Conservation (phyloP, 2,113 vertebrate species). For the Laticauda colubrina region DNA sequence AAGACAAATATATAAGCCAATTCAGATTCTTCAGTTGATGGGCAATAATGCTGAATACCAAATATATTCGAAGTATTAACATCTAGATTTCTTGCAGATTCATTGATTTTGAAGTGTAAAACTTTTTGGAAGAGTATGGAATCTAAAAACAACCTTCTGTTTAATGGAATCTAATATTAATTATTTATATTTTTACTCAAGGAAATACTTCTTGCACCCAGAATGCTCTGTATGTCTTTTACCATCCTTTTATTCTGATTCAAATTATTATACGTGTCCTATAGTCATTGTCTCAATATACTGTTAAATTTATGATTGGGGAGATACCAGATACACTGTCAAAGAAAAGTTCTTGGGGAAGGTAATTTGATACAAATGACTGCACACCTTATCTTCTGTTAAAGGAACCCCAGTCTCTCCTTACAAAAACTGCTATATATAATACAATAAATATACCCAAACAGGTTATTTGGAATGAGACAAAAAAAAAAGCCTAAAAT, state of each 20-base stretch:
- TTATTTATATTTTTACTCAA: neutral
- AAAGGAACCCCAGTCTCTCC: neutral
- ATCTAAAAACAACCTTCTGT: neutral
- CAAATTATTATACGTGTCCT: neutral
- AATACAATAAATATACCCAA: neutral
- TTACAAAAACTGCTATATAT: neutral
- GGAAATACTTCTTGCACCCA: neutral
- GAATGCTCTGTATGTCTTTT: neutral
- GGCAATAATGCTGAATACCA: neutral
- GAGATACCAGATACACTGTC: neutral
- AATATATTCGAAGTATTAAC: neutral
- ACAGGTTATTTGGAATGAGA: neutral
- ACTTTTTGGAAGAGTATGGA: neutral
- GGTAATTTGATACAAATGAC: neutral
- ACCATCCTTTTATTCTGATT: neutral
- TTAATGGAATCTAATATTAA: neutral
- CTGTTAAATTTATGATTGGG: neutral
- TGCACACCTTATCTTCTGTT: neutral
- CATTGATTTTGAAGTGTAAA: neutral
- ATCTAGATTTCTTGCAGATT: neutral
- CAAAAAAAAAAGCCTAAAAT: neutral
- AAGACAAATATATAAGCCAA: neutral
- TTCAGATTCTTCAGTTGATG: neutral
- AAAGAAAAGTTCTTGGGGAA: neutral
- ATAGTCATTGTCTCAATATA: neutral